Conservation (phyloP, 2,888 invertebrate species). For the Conchocele bisecta region DNA sequence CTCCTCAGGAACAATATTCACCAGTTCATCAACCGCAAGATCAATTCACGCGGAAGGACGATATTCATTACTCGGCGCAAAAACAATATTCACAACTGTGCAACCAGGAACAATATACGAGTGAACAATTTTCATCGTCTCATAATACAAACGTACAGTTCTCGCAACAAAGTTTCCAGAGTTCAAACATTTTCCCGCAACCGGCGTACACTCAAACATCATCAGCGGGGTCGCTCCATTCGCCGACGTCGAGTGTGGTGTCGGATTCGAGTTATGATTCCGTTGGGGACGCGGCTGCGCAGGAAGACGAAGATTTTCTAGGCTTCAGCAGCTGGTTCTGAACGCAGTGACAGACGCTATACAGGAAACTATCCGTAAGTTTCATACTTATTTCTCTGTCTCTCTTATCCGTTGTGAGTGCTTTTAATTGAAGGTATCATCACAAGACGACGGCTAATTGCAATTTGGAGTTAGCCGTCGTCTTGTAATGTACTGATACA, state of each 20-base stretch:
- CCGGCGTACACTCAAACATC: conserved; percentile 47
- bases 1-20: conserved; percentile 16
- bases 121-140: too few species aligned
- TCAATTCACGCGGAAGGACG: conserved; percentile 17
- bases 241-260: conserved; percentile 64
- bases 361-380: not conserved
- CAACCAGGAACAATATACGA: not conserved
- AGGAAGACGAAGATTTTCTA: conserved; percentile 53
- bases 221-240: conserved; percentile 54
- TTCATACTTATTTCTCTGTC: not conserved
- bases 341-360: not conserved
- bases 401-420: not conserved
- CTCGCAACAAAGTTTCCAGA: not conserved
- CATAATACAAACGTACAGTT: conserved; percentile 7
- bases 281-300: conserved; percentile 37
- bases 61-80: conserved; percentile 1
- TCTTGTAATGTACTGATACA: too few species aligned
- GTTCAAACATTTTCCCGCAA: conserved; percentile 7
- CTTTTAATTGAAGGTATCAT: not conserved
- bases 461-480: too few species aligned
- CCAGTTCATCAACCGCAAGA: conserved; percentile 3
- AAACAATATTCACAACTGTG: not conserved
- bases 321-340: conserved; percentile 55
- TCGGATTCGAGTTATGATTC: conserved; percentile 65
- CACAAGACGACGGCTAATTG: not conserved